Conservation (phyloP, 2,797 vertebrate genomes). For the Mareca strepera region DNA sequence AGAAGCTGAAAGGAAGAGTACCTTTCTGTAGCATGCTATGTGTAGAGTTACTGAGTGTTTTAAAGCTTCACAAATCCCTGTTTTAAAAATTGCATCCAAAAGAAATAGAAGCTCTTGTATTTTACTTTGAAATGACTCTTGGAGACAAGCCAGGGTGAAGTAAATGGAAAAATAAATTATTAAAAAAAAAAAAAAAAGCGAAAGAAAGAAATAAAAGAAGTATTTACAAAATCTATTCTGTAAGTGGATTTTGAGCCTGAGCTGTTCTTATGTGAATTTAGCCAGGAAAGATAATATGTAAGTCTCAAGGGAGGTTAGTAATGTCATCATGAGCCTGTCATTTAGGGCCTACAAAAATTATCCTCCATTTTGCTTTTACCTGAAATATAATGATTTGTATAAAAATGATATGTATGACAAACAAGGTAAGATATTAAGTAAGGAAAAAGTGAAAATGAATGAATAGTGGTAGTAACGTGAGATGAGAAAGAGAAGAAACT, state of each 20-base stretch:
- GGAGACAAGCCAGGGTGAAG: not conserved
- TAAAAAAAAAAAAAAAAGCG: not conserved
- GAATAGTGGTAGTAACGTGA: not conserved
- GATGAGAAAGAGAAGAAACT: not conserved
- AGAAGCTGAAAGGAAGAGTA: not conserved
- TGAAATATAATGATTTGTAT: not conserved
- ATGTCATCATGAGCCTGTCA: not conserved
- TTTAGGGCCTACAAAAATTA: not conserved
- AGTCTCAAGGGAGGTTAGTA: not conserved
- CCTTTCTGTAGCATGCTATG: not conserved
- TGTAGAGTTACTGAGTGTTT: not conserved
- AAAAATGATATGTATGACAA: not conserved
- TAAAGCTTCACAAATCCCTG: not conserved
- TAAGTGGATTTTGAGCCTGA: not conserved
- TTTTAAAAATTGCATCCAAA: not conserved
- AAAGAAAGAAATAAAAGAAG: not conserved
- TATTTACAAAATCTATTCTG: conserved; percentile 4
- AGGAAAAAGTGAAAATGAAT: not conserved
- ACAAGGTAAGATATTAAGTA: not conserved
- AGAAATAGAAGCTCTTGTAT: not conserved
- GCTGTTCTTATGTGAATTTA: not conserved
- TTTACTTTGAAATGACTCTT: not conserved
- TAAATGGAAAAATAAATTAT: not conserved
- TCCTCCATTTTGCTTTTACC: not conserved
- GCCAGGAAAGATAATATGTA: not conserved